Evolutionary conservation across 92 coral and sea anemone species (phyloP), one percentile per base, ranked within the genome.

Genomic region (Parazoanthus atlanticus): DNA sequence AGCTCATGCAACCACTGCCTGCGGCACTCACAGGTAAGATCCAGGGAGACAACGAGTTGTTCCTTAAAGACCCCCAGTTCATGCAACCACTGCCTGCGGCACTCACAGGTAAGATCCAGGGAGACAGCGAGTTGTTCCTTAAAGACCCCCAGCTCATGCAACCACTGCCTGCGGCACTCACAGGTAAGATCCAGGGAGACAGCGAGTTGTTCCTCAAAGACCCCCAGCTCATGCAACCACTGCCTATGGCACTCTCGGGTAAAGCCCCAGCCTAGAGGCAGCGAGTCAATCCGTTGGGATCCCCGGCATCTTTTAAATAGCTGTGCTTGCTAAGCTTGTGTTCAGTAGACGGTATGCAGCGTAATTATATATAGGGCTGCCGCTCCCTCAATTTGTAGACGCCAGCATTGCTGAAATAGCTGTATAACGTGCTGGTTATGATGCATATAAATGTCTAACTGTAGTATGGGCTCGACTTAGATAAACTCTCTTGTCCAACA

Each of bases 21-120:
- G 81, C 94, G 28, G 84, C 92, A 16, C 88, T 91, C 84, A 78
- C 92, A 73, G 89, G 91, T 85, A 91, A 43, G 49, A 56, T 97
- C 75, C 99, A 97, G 90, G 96, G 98, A 8, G 99, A 97, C 86
- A 90, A 92, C 81, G 99, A 95, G 40, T 93, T 94, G 30, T 94
- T 91, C 89, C 64, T 88, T 29, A 94, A 95, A 5, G 96, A 95
- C 58, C 91, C 95, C 17, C 98, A 90, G 49, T 25, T 89, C 49
- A 61, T 88, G 52, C 92, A 90, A 29, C 65, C 90, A n/a, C 89
- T 94, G 19, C 93, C 89, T 41, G 81, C 94, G 28, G 80, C 92
- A 16, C 88, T 91, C 84, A 80, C 92, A 73, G 89, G 91, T 85
- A 46, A 46, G 49, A 46, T 1, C 49, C 49, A 46, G 49, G 6